Evolutionary conservation across 2,113 vertebrate species (phyloP), one percentile per base, ranked within the genome.

Genomic region (Neolamprologus variostigma): DNA sequence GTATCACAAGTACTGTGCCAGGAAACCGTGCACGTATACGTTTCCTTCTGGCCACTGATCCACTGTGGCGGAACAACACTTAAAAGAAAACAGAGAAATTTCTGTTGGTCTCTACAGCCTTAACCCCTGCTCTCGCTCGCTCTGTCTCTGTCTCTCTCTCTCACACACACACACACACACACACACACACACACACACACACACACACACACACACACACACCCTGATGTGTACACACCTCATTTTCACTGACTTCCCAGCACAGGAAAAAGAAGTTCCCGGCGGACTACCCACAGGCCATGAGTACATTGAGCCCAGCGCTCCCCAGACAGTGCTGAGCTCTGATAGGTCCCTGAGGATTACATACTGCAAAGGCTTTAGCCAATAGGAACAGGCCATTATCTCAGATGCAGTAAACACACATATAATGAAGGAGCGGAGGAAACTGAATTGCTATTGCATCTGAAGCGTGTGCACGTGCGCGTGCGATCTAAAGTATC

Each of bases 331-430:
- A 9, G 81, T 11, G 6, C 37, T 85, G 89, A 66, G 80, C 86
- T 90, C 91, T 84, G 89, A 91, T 90, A 82, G 91, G 88, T 68
- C 92, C 86, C 93, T 9, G 83, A 85, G 80, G 92, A 85, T 45
- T 35, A 71, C 54, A n/a, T 42, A 40, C 57, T 3, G 79, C 78
- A 23, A 26, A 83, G 78, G 82, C 9, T 85, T 79, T 28, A 68
- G 59, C 88, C 92, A 94, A 90, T 87, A 21, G 76, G 28, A 90
- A 80, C 45, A 9, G 33, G 8, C 82, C 84, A 82, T 92, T 84
- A 87, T 33, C 83, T 86, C 6, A 45, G 66, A n/a, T 47, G 28
- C 47, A 82, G 90, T 57, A 63, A 87, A 91, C 86, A 82, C n/a
- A 37, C 6, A 6, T 31, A 13, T 83, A 82, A 84, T 80, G 80